phyloP scores from a whole-genome alignment of 1,140 invertebrate genomes.

The Drosophila eugracilis region DNA sequence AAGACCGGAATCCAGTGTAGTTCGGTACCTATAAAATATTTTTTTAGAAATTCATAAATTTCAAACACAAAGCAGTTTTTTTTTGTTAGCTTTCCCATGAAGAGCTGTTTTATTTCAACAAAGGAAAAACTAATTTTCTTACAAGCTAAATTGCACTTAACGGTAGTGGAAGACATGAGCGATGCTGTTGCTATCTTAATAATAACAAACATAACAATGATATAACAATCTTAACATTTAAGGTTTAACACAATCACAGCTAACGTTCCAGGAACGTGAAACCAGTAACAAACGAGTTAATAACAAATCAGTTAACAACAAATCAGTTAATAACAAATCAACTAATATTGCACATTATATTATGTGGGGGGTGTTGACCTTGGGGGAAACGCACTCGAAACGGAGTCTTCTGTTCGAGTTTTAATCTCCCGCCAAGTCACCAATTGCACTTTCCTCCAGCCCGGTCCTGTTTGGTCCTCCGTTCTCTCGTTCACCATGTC shows the following conservation, averaged over 20 bases:
- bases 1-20: neutral
- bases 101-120: constrained; percentile 49
- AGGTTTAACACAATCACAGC: constrained; percentile 33
- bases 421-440: constrained; percentile 26
- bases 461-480: constrained; percentile 47
- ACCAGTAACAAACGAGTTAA: constrained; percentile 18
- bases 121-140: constrained; percentile 40
- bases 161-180: constrained; percentile 56
- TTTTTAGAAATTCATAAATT: neutral
- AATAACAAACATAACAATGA: constrained; percentile 33
- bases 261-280: constrained; percentile 39
- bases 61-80: neutral
- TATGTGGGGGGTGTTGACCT: constrained; percentile 39
- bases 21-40: too few species aligned
- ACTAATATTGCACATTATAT: constrained; percentile 51
- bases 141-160: constrained; percentile 39
- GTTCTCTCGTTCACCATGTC: constrained; percentile 5
- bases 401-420: constrained; percentile 8
- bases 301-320: constrained; percentile 1
- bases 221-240: constrained; percentile 13
- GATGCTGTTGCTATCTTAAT: constrained; percentile 48
- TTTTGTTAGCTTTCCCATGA: constrained; percentile 45
- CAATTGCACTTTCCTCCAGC: constrained; percentile 70
- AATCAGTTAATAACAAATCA: constrained; percentile 26
- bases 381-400: constrained; percentile 19